Evolutionary conservation across 1,140 invertebrate genomes (phyloP).

Genomic region (Aphidius ervi): DNA sequence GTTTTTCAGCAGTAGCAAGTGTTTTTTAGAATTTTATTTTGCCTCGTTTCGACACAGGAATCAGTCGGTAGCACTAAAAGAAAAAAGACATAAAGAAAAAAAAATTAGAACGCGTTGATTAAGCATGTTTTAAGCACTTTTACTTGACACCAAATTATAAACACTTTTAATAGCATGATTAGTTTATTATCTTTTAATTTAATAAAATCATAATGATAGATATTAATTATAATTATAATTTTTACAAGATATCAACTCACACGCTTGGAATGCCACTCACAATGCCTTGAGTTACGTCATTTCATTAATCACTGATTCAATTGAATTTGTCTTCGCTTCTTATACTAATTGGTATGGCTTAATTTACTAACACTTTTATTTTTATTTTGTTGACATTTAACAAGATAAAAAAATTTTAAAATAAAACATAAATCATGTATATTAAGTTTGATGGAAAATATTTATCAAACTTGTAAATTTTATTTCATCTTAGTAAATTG

Average conservation of each 20-base stretch:
- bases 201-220: not conserved
- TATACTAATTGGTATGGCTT: slow-evolving; percentile 36
- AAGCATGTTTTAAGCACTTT: not conserved
- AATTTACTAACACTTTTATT: slow-evolving; percentile 5
- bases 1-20: too few species aligned
- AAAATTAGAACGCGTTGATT: too few species aligned
- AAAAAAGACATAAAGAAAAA: too few species aligned
- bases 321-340: slow-evolving; percentile 32
- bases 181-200: not conserved
- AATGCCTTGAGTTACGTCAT: slow-evolving; percentile 43
- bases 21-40: too few species aligned
- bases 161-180: slow-evolving; percentile 8
- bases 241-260: slow-evolving; percentile 45
- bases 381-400: not conserved
- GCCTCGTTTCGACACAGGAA: too few species aligned
- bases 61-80: too few species aligned
- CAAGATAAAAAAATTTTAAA: not conserved
- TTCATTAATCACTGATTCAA: slow-evolving; percentile 40
- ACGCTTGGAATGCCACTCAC: slow-evolving; percentile 44
- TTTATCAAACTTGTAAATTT: not conserved
- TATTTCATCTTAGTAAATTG: not conserved
- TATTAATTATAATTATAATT: slow-evolving; percentile 24
- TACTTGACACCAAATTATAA: not conserved
- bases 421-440: not conserved
- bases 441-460: not conserved